Evolutionary conservation across 2,888 invertebrate genomes (phyloP), one percentile per base, ranked within the genome.

Genomic region (Synergus japonicus): DNA sequence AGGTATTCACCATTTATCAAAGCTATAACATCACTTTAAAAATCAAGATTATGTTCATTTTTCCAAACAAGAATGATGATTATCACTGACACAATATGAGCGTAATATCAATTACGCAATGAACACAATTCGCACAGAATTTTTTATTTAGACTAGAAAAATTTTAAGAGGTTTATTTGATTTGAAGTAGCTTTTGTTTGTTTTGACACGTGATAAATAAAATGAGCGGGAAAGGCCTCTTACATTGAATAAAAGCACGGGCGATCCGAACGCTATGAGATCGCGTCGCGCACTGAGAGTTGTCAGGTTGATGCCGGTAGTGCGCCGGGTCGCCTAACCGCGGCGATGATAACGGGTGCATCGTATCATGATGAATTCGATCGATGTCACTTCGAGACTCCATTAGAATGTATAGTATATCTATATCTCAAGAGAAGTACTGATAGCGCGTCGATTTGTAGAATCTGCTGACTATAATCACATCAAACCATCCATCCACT

Each of bases 301-400:
- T n/a, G 37, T 29, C 46, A 49, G 49, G 4, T 15, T 49, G 22
- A 49, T 49, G 22, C 69, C 13, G 9, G n/a, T 15, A 69, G 69
- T 54, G 29, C 69, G 69, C 15, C 69, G 69, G 29, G 69, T 54
- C 49, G 69, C 49, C 66, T 44, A 69, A 69, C 49, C n/a, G 69
- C 49, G 69, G 29, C 69, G 49, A 69, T 69, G 37, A 69, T 37
- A 49, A 46, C 49, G 29, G 4, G 29, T 69, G 13, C 69, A 49
- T 18, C 43, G 9, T 12, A 18, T 43, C 9, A 43, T 69, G n/a
- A 69, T 15, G 49, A 69, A 49, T 69, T 69, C 37, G 69, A 69
- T 69, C 69, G 49, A 69, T 69, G 37, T 15, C 69, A 49, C 15
- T 29, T 5, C 4, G 37, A 5, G 37, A 37, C 37, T 7, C 37